phyloP scores from a whole-genome alignment of 2,888 invertebrate genomes.

The Nipponacmea schrenckii region DNA sequence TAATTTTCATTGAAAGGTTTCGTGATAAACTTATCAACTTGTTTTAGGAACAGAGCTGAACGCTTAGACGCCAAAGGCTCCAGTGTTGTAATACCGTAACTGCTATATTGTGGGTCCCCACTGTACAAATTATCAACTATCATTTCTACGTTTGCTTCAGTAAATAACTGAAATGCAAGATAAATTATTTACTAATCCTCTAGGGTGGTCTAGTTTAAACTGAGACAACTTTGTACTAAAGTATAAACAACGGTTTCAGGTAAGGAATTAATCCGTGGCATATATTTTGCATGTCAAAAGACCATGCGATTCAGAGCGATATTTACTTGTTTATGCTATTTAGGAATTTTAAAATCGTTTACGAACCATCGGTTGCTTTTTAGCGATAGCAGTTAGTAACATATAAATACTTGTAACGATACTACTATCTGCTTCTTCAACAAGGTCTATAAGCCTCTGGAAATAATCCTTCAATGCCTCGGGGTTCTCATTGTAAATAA shows the following conservation, averaged over 20 bases:
- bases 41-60: background rate
- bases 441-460: background rate
- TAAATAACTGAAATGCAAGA: conserved; percentile 1
- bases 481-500: background rate
- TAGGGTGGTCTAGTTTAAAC: too few species aligned
- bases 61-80: background rate
- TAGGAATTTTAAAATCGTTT: too few species aligned
- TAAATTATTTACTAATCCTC: background rate
- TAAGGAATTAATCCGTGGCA: too few species aligned
- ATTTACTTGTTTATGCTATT: too few species aligned
- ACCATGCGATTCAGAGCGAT: too few species aligned
- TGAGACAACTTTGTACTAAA: too few species aligned
- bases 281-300: too few species aligned
- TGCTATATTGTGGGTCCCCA: background rate
- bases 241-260: too few species aligned
- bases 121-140: background rate
- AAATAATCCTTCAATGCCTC: background rate
- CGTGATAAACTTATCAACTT: background rate
- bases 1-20: background rate
- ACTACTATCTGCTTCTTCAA: background rate
- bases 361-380: background rate
- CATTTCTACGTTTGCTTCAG: background rate
- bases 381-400: background rate
- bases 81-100: background rate
- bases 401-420: background rate